Percentiles rank a stretch among this genome's conserved stretches.
phyloP scores from a whole-genome alignment of 2,113 vertebrate genomes.

The Heterochromis multidens region DNA sequence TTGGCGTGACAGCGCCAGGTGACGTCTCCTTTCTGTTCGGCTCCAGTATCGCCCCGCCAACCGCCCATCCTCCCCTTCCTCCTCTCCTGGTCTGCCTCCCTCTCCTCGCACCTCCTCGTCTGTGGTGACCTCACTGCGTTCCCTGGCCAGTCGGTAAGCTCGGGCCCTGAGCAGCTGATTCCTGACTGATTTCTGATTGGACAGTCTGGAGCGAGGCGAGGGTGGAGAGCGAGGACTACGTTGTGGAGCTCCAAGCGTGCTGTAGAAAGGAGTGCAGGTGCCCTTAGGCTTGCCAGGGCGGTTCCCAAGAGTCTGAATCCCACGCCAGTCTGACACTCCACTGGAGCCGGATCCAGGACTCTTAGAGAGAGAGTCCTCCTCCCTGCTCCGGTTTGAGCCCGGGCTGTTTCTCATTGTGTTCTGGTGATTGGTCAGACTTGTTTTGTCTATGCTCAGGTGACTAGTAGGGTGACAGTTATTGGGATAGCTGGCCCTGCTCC shows the following conservation, averaged over 20 bases:
- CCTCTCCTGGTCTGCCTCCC: slow-evolving; percentile 1
- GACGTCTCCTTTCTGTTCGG: slow-evolving; percentile 60
- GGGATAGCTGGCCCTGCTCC: slow-evolving; percentile 60
- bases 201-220: slow-evolving; percentile 53
- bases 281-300: slow-evolving; percentile 2
- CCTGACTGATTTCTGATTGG: slow-evolving; percentile 66
- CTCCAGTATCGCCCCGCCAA: slow-evolving; percentile 65
- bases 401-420: slow-evolving; percentile 13
- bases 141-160: slow-evolving; percentile 55
- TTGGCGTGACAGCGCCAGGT: slow-evolving; percentile 52
- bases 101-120: slow-evolving; percentile 65
- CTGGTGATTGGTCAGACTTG: slow-evolving; percentile 26
- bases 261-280: slow-evolving; percentile 36
- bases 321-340: slow-evolving; percentile 41
- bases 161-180: slow-evolving; percentile 67
- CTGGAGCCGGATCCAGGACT: slow-evolving; percentile 58
- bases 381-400: slow-evolving; percentile 4
- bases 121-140: slow-evolving; percentile 64
- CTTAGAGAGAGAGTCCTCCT: slow-evolving; percentile 48
- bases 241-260: slow-evolving; percentile 49
- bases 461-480: slow-evolving; percentile 32
- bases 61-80: slow-evolving; percentile 40
- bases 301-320: slow-evolving; percentile 53
- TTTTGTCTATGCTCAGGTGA: slow-evolving; percentile 43
- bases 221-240: slow-evolving; percentile 24